Evolutionary conservation across 2,113 vertebrate species (phyloP), one percentile per base, ranked within the genome.

Genomic region (Coracopsis vasa): DNA sequence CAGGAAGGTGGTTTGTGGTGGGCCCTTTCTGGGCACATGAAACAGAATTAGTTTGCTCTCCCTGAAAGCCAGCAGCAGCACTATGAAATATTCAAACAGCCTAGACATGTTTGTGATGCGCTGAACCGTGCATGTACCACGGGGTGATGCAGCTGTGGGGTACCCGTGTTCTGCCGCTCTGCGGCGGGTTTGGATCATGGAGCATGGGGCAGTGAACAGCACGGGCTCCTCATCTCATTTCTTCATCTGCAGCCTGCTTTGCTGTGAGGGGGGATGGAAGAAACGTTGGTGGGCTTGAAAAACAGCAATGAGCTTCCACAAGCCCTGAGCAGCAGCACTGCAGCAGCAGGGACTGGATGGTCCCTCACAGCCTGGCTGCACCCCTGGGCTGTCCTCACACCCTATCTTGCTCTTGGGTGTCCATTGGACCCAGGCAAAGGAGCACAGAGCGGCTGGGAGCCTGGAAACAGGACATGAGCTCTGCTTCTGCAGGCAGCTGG

Each of bases 61-160:
- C 90, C 79, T 95, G 82, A 70, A 71, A 94, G 66, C 79, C 93
- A 93, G 92, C 75, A 93, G 86, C 71, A 80, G 92, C 72, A 72
- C 88, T 85, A 96, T 77, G 75, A 95, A 95, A 92, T 86, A 96
- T 93, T 96, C 77, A 95, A 93, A 80, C 28, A 85, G 80, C 88
- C 95, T 33, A 48, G 82, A 51, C 44, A 5, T 61, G 84, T 54
- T 60, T 72, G 91, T 20, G 74, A 37, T 87, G 85, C 37, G 71
- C 78, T 1, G 23, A 89, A 67, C 83, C 61, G 23, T 31, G 33
- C 16, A 8, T 62, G 73, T 18, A 4, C 56, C 31, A 0, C 6
- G 1, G 18, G n/a, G 75, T 4, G 67, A 11, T 1, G 7, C 6
- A 4, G 64, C 50, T n/a, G 13, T 11, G 11, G 73, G 54, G 44